phyloP scores from a whole-genome alignment of 2,113 vertebrate species.

The Ceratotherium simum region DNA sequence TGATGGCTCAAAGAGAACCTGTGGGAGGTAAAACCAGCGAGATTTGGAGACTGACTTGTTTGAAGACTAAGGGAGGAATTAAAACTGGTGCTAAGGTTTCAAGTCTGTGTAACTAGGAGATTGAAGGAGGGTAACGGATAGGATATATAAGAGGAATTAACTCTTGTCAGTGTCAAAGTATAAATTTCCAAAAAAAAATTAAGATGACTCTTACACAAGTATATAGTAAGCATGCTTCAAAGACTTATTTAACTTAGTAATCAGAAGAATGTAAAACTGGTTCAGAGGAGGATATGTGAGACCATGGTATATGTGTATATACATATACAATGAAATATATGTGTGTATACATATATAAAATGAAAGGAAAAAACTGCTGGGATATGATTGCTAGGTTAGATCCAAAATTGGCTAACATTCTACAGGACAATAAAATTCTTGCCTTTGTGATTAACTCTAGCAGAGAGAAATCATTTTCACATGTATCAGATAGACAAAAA shows the following conservation, averaged over 20 bases:
- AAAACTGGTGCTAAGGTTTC: background rate
- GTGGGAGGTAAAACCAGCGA: background rate
- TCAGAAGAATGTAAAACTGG: background rate
- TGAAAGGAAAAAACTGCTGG: background rate
- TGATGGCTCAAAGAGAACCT: background rate
- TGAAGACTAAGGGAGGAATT: background rate
- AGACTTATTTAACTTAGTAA: background rate
- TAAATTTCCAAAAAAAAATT: background rate
- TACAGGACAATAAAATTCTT: background rate
- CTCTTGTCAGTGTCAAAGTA: background rate
- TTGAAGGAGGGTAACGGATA: background rate
- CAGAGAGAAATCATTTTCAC: background rate
- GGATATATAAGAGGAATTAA: background rate
- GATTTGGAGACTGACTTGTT: background rate
- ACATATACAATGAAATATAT: no score
- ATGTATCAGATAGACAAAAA: background rate
- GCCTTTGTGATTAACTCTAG: background rate
- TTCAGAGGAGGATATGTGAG: background rate
- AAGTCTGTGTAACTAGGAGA: background rate
- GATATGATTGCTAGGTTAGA: background rate
- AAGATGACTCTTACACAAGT: background rate
- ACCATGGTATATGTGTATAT: fast-evolving
- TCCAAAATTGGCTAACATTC: background rate
- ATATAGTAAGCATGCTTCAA: background rate
- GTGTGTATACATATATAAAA: background rate